A percentile compares a stretch with the other conserved stretches of the same genome.
These are phyloP conservation scores for Cyanoliseus patagonus DNA, from an alignment of 2,113 vertebrate species.

Conservation along the genomic window DNA sequence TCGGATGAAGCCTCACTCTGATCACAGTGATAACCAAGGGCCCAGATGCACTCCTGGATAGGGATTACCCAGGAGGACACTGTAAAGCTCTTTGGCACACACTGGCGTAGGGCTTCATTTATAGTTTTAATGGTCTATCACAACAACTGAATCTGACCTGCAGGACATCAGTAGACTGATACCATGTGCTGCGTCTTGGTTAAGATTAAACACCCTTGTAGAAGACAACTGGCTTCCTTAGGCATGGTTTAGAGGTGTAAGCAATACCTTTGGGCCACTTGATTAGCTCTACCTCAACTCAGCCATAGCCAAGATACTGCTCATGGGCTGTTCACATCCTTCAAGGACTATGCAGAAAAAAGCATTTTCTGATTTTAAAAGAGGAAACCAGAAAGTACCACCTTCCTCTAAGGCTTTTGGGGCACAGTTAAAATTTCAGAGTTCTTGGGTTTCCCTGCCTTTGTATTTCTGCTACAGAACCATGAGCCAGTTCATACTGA, in stretches of 20 bases:
- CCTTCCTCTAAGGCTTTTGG: neutral
- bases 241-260: rapidly evolving
- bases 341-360: neutral
- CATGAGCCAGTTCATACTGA: rapidly evolving
- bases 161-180: rapidly evolving
- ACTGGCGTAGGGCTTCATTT: rapidly evolving
- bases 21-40: rapidly evolving
- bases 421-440: too few relatives aligned
- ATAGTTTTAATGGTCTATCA: rapidly evolving
- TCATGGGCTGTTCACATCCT: rapidly evolving
- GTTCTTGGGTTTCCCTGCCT: neutral
- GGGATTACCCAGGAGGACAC: neutral
- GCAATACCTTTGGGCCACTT: neutral
- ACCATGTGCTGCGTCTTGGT: rapidly evolving
- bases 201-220: neutral
- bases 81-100: neutral
- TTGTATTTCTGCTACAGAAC: neutral
- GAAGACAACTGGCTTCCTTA: rapidly evolving
- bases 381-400: rapidly evolving
- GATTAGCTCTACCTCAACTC: neutral
- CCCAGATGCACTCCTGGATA: rapidly evolving
- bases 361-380: neutral
- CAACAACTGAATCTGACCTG: neutral
- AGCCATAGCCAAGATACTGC: rapidly evolving
- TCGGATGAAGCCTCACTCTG: rapidly evolving